Base-by-base conservation (phyloP, 2,888 invertebrate genomes). In the Villa cingulata region DNA sequence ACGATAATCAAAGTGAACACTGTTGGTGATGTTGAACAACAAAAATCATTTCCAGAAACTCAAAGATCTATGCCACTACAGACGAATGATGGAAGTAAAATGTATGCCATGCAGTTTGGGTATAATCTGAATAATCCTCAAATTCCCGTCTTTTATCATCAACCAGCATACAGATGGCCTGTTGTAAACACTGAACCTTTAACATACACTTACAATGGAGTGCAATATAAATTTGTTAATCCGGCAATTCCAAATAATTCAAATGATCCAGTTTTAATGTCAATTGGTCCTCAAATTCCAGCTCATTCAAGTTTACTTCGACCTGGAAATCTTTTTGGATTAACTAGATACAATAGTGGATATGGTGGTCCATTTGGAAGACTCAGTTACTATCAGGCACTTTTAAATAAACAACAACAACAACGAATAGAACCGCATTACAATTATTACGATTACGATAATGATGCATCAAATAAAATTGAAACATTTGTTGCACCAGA, bases 231-330 rank as follows among this genome's bases (percentile, higher is more conserved):
- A 18, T 10, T 19, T 4, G 17, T 23, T 4, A 39, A 14, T 16
- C 14, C 19, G 9, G 16, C 34, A 41, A 16, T 6, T 14, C 6
- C n/a, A 12, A 10, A n/a, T 20, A 7, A 4, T 6, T 23, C 23
- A 23, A 23, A 4, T 6, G 34, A 46, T 9, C 36, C 19, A 16
- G n/a, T 29, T 10, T 32, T 36, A 12, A 23, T 20, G 34, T 18
- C 15, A 19, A 46, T 46, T 37, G 16, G n/a, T 14, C 46, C 46
- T 1, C 46, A 46, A 19, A 36, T 42, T 4, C 37, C 42, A 9
- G 41, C 27, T 7, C 37, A 46, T 37, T 41, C 9, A 4, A 37
- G 46, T 17, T 41, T 41, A 41, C 37, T 46, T n/a, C 41, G 37
- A 20, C 36, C 36, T n/a, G 34, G 34, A n/a, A 18, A 23, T n/a